A percentile compares a stretch with the other conserved stretches of the same genome.
These are phyloP conservation scores for Amazonetta brasiliensis DNA, from an alignment of 2,797 vertebrate genomes.

Conservation along the genomic window DNA sequence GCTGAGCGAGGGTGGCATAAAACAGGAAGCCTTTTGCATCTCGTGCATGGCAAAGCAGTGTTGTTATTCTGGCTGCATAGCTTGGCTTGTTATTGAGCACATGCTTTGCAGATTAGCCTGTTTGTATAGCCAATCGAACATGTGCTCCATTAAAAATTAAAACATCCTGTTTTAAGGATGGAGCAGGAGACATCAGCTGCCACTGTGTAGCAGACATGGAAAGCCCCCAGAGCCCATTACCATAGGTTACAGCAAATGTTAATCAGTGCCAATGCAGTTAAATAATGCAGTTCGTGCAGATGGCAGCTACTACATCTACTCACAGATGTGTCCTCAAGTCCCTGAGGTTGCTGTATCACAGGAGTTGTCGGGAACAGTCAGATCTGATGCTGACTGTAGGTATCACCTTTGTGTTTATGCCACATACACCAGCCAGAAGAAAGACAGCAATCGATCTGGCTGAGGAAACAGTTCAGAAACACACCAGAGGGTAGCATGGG, in stretches of 20 bases:
- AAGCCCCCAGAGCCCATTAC: conserved; percentile 88
- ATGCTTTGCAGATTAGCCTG: conserved; percentile 90
- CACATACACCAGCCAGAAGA: conserved; percentile 33
- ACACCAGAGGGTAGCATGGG: not conserved
- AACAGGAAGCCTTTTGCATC: conserved; percentile 50
- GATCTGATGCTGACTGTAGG: conserved; percentile 74
- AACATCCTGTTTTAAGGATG: conserved; percentile 86
- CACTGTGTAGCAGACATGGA: conserved; percentile 84
- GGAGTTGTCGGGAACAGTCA: conserved; percentile 81
- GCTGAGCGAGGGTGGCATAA: conserved; percentile 4
- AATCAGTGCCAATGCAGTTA: conserved; percentile 88
- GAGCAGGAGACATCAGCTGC: conserved; percentile 88
- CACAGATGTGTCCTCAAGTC: conserved; percentile 84
- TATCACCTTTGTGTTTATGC: conserved; percentile 72
- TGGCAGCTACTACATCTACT: conserved; percentile 84
- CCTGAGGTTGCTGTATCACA: conserved; percentile 83
- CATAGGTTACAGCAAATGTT: conserved; percentile 90
- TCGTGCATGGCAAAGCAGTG: conserved; percentile 54
- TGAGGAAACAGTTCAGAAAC: not conserved
- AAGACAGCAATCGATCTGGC: not conserved
- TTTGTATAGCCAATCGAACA: conserved; percentile 91
- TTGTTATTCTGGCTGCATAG: conserved; percentile 83
- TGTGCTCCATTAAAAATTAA: conserved; percentile 92
- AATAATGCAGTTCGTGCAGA: conserved; percentile 91
- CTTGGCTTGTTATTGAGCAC: conserved; percentile 85